Evolutionary conservation across 1,140 invertebrate genomes (phyloP).

Genomic region (Platorchestia sp.): DNA sequence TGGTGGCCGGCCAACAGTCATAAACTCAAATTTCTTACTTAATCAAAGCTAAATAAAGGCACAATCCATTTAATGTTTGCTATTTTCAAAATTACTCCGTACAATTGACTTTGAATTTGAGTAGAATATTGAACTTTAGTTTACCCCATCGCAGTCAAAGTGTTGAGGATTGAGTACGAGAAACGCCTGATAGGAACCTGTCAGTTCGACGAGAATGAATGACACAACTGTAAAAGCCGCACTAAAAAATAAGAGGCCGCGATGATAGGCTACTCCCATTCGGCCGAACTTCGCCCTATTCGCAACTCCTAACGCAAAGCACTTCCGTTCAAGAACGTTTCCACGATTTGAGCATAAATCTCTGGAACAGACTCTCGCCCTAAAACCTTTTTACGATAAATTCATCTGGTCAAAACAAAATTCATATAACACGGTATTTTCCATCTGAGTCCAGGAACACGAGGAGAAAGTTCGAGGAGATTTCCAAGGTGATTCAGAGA

Average conservation of each 20-base stretch:
- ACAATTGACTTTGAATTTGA: no score
- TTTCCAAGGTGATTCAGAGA: slow-evolving; percentile 1
- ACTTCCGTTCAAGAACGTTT: background rate
- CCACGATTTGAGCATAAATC: background rate
- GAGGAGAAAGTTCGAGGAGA: slow-evolving; percentile 14
- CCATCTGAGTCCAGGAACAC: background rate
- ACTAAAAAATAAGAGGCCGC: background rate
- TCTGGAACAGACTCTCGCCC: background rate
- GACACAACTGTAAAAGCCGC: background rate
- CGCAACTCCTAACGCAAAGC: background rate
- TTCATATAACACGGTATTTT: slow-evolving; percentile 13
- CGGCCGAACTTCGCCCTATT: background rate
- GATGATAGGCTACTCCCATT: background rate
- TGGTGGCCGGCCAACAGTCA: no score
- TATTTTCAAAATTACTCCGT: no score
- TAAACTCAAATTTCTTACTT: no score
- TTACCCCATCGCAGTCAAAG: no score
- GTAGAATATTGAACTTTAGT: no score
- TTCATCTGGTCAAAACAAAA: slow-evolving; percentile 18
- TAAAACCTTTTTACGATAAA: slow-evolving; percentile 31
- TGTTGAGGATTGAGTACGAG: background rate
- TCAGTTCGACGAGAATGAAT: background rate
- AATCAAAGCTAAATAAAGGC: no score
- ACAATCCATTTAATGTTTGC: no score
- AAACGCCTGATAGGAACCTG: background rate